Evolutionary conservation across 2,113 vertebrate species (phyloP).

Genomic region (Abramis brama): DNA sequence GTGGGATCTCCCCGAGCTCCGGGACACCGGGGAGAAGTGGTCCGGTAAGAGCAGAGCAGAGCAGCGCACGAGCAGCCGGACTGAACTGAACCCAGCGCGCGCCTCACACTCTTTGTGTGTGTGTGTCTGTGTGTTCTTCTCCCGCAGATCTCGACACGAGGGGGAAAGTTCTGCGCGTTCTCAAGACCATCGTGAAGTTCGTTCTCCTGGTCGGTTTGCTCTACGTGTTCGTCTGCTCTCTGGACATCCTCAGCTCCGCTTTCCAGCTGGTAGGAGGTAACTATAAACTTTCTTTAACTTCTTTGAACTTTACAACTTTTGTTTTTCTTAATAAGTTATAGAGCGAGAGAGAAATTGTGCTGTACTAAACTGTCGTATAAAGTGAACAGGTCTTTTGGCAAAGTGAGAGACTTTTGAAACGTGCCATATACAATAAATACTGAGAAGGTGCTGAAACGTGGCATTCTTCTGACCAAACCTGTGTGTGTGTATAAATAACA

Average conservation of each 20-base stretch:
- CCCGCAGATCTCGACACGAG: slow-evolving; percentile 85
- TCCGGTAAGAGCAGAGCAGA: slow-evolving; percentile 78
- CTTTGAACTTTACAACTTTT: not conserved
- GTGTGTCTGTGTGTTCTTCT: not conserved
- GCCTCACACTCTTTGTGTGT: slow-evolving; percentile 51
- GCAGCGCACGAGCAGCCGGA: not conserved
- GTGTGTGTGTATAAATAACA: no score
- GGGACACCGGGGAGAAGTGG: slow-evolving; percentile 86
- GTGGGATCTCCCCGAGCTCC: slow-evolving; percentile 86
- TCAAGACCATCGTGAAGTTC: slow-evolving; percentile 76
- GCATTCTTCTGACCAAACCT: not conserved
- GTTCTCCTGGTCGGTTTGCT: slow-evolving; percentile 84
- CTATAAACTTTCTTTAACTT: not conserved
- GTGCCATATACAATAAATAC: not conserved
- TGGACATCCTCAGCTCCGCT: slow-evolving; percentile 93
- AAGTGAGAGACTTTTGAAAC: not conserved
- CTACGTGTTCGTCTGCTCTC: slow-evolving; percentile 93
- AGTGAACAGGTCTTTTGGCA: not conserved
- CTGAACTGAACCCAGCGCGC: no score
- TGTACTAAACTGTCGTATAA: no score
- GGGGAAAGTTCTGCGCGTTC: slow-evolving; percentile 81
- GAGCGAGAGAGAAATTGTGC: not conserved
- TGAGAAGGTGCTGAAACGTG: not conserved
- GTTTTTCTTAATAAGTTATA: not conserved
- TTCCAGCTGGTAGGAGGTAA: slow-evolving; percentile 97